A percentile compares a stretch with the other conserved stretches of the same genome.
Conservation (phyloP, 2,888 invertebrate genomes). For the Plusia festucae region DNA sequence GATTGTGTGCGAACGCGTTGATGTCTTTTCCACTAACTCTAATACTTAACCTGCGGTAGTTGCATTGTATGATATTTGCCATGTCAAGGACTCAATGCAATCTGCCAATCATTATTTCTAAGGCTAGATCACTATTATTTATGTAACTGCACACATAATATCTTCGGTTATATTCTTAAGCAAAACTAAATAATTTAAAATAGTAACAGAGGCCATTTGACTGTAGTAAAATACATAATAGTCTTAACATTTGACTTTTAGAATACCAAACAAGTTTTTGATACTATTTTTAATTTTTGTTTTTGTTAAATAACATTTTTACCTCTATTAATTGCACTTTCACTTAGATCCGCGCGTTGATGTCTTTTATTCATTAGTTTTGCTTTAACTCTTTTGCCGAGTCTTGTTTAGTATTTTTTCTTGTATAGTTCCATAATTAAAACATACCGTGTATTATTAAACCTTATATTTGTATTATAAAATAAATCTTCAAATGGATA, state of each 20-base stretch:
- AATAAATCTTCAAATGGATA: no score
- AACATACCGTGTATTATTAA: no score
- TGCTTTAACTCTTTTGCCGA: not conserved
- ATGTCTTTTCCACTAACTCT: slow-evolving; percentile 26
- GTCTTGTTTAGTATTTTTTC: not conserved
- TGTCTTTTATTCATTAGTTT: not conserved
- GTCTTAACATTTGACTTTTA: not conserved
- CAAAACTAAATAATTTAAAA: not conserved
- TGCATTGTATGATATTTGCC: slow-evolving; percentile 5
- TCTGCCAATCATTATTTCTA: slow-evolving; percentile 7
- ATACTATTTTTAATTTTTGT: not conserved
- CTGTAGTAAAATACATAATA: not conserved
- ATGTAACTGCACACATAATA: slow-evolving; percentile 1
- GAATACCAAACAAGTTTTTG: not conserved
- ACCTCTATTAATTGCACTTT: not conserved
- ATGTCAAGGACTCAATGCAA: not conserved
- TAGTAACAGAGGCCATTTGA: not conserved
- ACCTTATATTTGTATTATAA: no score
- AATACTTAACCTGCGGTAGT: not conserved
- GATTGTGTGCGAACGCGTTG: slow-evolving; percentile 27
- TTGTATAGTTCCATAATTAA: no score
- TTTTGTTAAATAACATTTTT: not conserved
- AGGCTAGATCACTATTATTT: slow-evolving; percentile 8
- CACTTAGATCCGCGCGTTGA: not conserved
- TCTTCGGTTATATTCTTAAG: not conserved